Evolutionary conservation across 2,113 vertebrate species (phyloP), one percentile per base, ranked within the genome.

Genomic region (Malaclemys terrapin): DNA sequence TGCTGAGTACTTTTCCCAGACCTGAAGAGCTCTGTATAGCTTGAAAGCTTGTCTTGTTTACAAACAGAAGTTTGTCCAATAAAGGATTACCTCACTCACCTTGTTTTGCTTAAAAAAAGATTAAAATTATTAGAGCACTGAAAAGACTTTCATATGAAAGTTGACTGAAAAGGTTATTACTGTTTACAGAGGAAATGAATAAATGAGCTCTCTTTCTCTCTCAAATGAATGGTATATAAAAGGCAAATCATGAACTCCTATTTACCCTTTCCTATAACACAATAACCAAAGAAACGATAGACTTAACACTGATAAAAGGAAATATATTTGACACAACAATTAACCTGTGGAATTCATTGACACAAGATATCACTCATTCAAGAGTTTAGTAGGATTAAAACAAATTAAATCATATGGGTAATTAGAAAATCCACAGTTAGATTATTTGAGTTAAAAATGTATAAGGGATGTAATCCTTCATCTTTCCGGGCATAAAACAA

Each of bases 371-470:
- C 91, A 80, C 10, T 86, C 85, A 47, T 10, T 38, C 24, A 90
- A 3, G 24, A 47, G 10, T 7, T 86, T 88, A 89, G 38, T 2
- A 82, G n/a, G 91, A 84, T 14, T 54, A 52, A 93, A 94, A 81
- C 19, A 65, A 65, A 65, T 12, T 65, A 56, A 12, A 5, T 84
- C 78, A 38, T 3, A 85, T 49, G 88, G 59, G 17, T 83, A 57
- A 22, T 65, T 84, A 72, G 52, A 20, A 80, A 35, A 45, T 10
- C 49, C 62, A 76, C 22, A 22, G 25, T n/a, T 50, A 89, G 8
- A 42, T 42, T 56, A 69, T 88, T 65, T 85, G 65, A 65, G 85
- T 24, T 6, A 69, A 6, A 72, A 31, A n/a, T n/a, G 12, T n/a
- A 17, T 69, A 69, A 35, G 65, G 65, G 35, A 90, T 1, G 49